phyloP scores from a whole-genome alignment of 2,113 vertebrate genomes.

The Pycnonotus jocosus region DNA sequence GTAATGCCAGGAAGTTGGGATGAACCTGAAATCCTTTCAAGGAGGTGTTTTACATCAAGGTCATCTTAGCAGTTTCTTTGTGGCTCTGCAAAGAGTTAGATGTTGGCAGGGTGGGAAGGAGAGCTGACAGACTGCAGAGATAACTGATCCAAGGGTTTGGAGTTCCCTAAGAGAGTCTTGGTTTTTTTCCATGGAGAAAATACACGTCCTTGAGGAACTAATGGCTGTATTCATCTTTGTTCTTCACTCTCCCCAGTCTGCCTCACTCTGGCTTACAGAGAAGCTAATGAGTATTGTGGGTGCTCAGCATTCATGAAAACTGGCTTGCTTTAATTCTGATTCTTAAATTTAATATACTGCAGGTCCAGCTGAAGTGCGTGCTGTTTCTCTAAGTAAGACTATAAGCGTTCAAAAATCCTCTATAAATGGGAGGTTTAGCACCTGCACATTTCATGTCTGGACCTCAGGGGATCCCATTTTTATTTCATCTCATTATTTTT shows the following conservation, averaged over 20 bases:
- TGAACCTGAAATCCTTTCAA: not conserved
- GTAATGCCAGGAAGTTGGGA: not conserved
- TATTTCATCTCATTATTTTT: not conserved
- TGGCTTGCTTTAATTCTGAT: not conserved
- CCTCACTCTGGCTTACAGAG: not conserved
- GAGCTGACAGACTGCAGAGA: not conserved
- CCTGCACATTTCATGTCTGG: not conserved
- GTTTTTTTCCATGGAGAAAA: not conserved
- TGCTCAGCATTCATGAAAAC: not conserved
- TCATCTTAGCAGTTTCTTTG: not conserved
- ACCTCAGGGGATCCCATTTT: not conserved
- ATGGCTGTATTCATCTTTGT: not conserved
- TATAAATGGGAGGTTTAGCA: not conserved
- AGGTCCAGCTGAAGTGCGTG: not conserved
- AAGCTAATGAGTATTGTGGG: not conserved
- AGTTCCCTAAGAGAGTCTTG: not conserved
- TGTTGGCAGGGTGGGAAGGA: not conserved
- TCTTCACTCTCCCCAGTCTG: not conserved
- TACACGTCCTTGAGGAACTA: accelerated
- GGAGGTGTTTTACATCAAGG: not conserved
- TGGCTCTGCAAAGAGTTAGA: not conserved
- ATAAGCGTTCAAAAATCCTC: not conserved
- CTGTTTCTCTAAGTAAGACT: not conserved
- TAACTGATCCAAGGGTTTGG: not conserved
- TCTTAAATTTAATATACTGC: not conserved